Evolutionary conservation across 1,140 invertebrate species (phyloP), one percentile per base, ranked within the genome.

Genomic region (Cryptotermes secundus): DNA sequence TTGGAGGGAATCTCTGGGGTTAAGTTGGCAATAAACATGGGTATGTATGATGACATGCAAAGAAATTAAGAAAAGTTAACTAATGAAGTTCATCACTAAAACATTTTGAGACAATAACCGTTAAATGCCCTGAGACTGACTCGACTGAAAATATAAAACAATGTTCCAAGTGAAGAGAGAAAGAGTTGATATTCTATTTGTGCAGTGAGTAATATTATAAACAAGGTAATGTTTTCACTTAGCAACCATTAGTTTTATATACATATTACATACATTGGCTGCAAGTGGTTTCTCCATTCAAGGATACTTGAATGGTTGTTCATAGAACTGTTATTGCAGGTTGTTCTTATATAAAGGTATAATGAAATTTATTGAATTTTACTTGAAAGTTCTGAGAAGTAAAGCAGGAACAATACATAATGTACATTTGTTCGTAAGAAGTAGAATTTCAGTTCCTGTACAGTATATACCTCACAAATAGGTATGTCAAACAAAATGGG

Each of bases 151-250:
- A 72, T 38, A 59, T n/a, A 72, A 72, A 72, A 72, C n/a, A 26
- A 72, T n/a, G 26, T 59, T 59, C 53, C 53, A 59, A 59, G 26
- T 19, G 19, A 59, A n/a, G 53, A 59, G 26, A 59, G 53, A 59
- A 22, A 59, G 53, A 59, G 26, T 24, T 24, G 26, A 9, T 72
- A 14, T 72, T 7, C 59, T 72, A 22, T n/a, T 72, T 31, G n/a
- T 72, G 59, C 59, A 72, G 59, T 31, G 59, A 72, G 59, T 72
- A 72, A 31, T 72, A 72, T 72, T 72, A 72, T 49, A 49, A 49
- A 72, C n/a, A 72, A 72, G 4, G n/a, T 72, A 72, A 72, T 31
- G n/a, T 26, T 72, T n/a, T 31, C 22, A 3, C 59, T n/a, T 72
- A n/a, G 26, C 31, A 16, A 31, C 31, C n/a, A 72, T 72, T 59